phyloP scores from a whole-genome alignment of 2,797 vertebrate species.

The Artibeus jamaicensis region DNA sequence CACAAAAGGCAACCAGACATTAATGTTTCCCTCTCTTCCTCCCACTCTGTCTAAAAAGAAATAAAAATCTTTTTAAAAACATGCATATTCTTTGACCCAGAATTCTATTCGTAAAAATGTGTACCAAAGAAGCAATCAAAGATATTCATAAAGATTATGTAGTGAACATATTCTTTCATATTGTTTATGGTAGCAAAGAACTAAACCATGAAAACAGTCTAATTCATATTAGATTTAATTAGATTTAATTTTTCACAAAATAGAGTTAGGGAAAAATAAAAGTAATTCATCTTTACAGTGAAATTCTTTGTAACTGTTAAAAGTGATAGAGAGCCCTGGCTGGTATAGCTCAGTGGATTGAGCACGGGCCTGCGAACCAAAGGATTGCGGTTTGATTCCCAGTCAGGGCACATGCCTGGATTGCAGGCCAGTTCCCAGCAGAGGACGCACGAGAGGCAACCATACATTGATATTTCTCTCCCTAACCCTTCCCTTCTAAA shows the following conservation, averaged over 20 bases:
- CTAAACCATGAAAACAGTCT: not conserved
- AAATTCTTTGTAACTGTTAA: constrained; percentile 14
- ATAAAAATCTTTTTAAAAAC: not conserved
- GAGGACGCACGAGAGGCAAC: too few relatives aligned
- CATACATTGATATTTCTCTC: too few relatives aligned
- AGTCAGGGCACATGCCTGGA: too few relatives aligned
- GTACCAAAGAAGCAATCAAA: not conserved
- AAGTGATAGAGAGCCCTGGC: not conserved
- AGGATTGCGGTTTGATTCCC: too few relatives aligned
- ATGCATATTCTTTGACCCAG: not conserved
- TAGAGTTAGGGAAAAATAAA: not conserved
- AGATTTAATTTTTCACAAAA: not conserved
- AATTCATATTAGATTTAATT: not conserved
- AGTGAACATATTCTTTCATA: not conserved
- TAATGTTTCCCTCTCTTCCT: too few relatives aligned
- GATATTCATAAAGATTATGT: not conserved
- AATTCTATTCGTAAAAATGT: not conserved
- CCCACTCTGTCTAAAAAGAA: too few relatives aligned
- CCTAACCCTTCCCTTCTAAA: too few relatives aligned
- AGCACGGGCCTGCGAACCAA: too few relatives aligned
- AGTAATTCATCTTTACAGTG: not conserved
- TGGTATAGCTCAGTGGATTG: too few relatives aligned
- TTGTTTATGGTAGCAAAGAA: not conserved
- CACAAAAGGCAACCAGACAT: too few relatives aligned
- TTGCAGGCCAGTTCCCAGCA: too few relatives aligned